These are phyloP conservation scores for Rotaria magnacalcarata DNA, from an alignment of 2,888 invertebrate genomes.

Conservation along the genomic window DNA sequence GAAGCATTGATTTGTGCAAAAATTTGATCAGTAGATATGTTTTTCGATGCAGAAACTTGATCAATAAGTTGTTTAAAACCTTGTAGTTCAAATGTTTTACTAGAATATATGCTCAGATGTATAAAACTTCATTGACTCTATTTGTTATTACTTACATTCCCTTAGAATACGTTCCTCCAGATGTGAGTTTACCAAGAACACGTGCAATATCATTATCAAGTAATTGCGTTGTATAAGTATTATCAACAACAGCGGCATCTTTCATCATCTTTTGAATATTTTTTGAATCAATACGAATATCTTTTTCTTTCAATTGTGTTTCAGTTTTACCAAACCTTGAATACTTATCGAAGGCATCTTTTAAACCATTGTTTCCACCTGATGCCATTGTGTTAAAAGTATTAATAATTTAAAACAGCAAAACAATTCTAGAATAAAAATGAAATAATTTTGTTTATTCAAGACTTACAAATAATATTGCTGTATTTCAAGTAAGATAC, in stretches of 20 bases:
- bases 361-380: neutral
- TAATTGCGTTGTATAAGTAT: slow-evolving; percentile 40
- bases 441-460: no score
- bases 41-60: slow-evolving; percentile 44
- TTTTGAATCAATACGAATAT: slow-evolving; percentile 43
- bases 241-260: slow-evolving; percentile 43
- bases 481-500: neutral
- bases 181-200: slow-evolving; percentile 45
- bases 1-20: slow-evolving; percentile 36
- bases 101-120: neutral
- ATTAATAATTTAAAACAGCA: neutral
- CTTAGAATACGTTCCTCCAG: slow-evolving; percentile 39
- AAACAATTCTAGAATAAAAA: no score
- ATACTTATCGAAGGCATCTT: slow-evolving; percentile 41
- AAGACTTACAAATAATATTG: neutral
- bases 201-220: slow-evolving; percentile 46
- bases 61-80: slow-evolving; percentile 41
- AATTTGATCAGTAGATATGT: slow-evolving; percentile 18
- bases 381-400: neutral
- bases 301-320: slow-evolving; percentile 44
- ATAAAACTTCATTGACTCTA: neutral
- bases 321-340: slow-evolving; percentile 46
- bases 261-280: slow-evolving; percentile 46
- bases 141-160: slow-evolving; percentile 40
- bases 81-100: slow-evolving; percentile 46